Conservation (phyloP, 2,113 vertebrate species). For the human region GRCh38 chr12:16095001-16095500, state of each 20-base stretch:
- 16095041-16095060: too few relatives aligned
- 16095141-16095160: background rate
- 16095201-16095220: background rate
- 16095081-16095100: too few relatives aligned
- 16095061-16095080: too few relatives aligned
- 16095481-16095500: slow-evolving; percentile 70
- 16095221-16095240: background rate
- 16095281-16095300: background rate
- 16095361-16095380: slow-evolving; percentile 23
- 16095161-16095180: background rate
- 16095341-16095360: background rate
- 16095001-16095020: too few relatives aligned
- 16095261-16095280: background rate
- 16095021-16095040: too few relatives aligned
- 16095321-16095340: background rate
- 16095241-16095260: background rate
- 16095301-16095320: background rate
- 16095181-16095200: background rate
- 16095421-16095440: slow-evolving; percentile 38
- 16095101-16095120: too few relatives aligned
- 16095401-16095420: slow-evolving; percentile 37
- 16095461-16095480: slow-evolving; percentile 50
- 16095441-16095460: slow-evolving; percentile 51
- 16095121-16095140: background rate
- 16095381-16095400: background rate